phyloP scores from a whole-genome alignment of 2,113 vertebrate species.

The Lonchura striata region DNA sequence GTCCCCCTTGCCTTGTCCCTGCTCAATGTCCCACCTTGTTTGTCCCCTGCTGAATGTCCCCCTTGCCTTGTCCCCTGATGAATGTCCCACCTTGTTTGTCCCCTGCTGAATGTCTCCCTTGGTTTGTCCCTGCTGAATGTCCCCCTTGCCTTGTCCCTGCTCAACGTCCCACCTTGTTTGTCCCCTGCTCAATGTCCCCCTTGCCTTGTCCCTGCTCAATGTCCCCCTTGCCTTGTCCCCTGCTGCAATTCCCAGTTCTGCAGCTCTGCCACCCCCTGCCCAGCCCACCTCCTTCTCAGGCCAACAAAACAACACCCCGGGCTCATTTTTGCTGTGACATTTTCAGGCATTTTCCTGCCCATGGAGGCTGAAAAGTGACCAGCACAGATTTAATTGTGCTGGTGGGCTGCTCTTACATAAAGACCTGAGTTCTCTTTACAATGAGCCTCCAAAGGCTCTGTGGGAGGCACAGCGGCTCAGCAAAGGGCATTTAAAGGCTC shows the following conservation, averaged over 20 bases:
- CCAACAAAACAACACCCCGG: rapidly evolving
- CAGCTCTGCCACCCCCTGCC: neutral
- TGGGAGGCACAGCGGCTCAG: neutral
- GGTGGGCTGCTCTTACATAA: neutral
- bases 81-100: no score
- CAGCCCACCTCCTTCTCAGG: neutral
- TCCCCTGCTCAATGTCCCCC: neutral
- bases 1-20: rapidly evolving
- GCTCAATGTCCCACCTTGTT: no score
- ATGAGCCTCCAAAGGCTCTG: neutral
- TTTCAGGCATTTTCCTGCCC: neutral
- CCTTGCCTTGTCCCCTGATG: no score
- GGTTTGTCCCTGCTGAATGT: no score
- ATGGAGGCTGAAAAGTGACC: neutral
- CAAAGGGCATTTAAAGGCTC: neutral
- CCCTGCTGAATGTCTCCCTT: no score
- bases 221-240: neutral
- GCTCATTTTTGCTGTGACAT: neutral
- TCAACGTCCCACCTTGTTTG: neutral
- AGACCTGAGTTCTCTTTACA: neutral
- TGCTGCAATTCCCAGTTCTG: neutral
- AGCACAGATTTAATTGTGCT: neutral
- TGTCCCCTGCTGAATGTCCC: no score
- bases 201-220: neutral
- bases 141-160: no score